Evolutionary conservation across 1,140 invertebrate genomes (phyloP).

Genomic region (Ephestia elutella): DNA sequence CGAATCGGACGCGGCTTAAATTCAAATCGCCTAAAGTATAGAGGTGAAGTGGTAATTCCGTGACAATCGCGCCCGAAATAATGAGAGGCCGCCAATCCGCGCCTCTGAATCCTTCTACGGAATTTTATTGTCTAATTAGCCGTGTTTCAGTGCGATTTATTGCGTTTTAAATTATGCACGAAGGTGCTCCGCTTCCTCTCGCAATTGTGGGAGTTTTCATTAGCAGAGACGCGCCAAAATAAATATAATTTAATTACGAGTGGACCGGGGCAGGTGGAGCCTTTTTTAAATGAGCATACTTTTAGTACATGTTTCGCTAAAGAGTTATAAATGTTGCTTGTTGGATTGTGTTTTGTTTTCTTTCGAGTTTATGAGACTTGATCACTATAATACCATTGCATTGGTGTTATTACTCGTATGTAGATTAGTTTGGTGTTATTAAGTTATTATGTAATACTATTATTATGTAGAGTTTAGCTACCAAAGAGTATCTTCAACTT

Average conservation of each 20-base stretch:
- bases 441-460: no score
- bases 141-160: slow-evolving; percentile 45
- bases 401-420: no score
- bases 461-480: no score
- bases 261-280: slow-evolving; percentile 2
- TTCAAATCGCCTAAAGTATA: neutral
- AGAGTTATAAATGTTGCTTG: no score
- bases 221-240: slow-evolving; percentile 30
- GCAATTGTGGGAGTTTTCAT: slow-evolving; percentile 38
- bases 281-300: slow-evolving; percentile 1
- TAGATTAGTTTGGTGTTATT: no score
- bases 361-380: no score
- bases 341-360: no score
- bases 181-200: slow-evolving; percentile 39
- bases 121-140: slow-evolving; percentile 46
- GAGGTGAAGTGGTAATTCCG: slow-evolving; percentile 1
- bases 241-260: slow-evolving; percentile 46
- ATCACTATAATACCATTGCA: no score
- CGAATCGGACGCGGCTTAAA: neutral
- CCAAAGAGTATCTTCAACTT: no score
- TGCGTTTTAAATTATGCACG: slow-evolving; percentile 52
- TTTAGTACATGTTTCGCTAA: neutral
- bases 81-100: neutral
- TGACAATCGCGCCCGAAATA: neutral
- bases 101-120: slow-evolving; percentile 10